Conservation (phyloP, 1,140 invertebrate species). For the Eulimnadia texana region DNA sequence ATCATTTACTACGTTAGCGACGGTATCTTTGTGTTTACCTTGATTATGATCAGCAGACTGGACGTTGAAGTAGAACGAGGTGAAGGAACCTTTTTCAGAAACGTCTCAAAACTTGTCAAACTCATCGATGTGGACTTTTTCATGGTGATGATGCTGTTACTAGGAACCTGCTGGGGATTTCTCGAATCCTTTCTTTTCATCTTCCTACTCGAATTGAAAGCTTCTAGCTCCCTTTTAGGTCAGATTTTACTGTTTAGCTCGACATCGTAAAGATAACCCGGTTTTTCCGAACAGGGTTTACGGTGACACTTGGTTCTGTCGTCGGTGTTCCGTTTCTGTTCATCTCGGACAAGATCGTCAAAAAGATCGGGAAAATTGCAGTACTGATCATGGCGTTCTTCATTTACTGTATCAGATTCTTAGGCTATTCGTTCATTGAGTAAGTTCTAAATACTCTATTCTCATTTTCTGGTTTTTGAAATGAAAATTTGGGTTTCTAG, state of each 20-base stretch:
- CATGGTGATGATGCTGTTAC: constrained; percentile 55
- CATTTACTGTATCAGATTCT: constrained; percentile 36
- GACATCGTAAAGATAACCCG: neutral
- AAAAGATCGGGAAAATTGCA: constrained; percentile 61
- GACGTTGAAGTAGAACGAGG: constrained; percentile 21
- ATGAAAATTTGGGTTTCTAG: no score
- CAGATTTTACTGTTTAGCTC: constrained; percentile 21
- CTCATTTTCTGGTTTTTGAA: neutral
- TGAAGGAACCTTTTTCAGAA: constrained; percentile 17
- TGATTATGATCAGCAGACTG: constrained; percentile 28
- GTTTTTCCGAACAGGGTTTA: constrained; percentile 41
- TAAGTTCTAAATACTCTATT: no score
- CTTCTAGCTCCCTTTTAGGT: constrained; percentile 62
- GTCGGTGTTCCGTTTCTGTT: constrained; percentile 66
- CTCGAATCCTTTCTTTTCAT: constrained; percentile 71
- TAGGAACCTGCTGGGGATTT: constrained; percentile 69
- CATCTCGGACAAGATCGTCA: constrained; percentile 60
- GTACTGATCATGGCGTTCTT: constrained; percentile 66
- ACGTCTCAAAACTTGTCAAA: constrained; percentile 12
- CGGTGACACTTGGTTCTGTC: constrained; percentile 61
- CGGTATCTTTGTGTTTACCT: constrained; percentile 47
- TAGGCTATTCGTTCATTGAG: neutral
- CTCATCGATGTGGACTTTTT: constrained; percentile 49
- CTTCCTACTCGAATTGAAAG: constrained; percentile 62
- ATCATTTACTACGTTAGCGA: constrained; percentile 61